Conservation (phyloP, 1,140 invertebrate species). For the Ceratina australensis region DNA sequence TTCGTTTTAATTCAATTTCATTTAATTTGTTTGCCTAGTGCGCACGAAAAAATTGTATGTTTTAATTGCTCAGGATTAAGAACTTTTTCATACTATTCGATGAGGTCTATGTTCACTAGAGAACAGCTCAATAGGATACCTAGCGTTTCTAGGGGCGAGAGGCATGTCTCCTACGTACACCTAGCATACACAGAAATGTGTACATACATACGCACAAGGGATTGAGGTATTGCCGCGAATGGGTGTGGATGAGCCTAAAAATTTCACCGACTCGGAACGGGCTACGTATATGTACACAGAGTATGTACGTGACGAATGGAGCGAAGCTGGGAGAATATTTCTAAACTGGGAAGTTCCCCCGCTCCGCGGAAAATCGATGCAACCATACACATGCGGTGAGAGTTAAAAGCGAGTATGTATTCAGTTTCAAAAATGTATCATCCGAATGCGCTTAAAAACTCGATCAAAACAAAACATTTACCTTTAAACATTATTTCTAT, state of each 20-base stretch:
- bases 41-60: too few relatives aligned
- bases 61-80: too few relatives aligned
- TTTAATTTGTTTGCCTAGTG: too few relatives aligned
- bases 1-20: too few relatives aligned
- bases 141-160: background rate
- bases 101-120: background rate
- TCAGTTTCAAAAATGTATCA: too few relatives aligned
- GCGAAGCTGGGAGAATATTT: background rate
- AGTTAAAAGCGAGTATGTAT: too few relatives aligned
- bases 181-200: background rate
- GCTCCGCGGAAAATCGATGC: background rate
- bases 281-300: background rate
- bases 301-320: background rate
- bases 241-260: background rate
- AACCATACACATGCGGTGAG: background rate
- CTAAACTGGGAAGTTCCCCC: background rate
- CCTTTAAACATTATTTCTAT: too few relatives aligned
- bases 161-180: slow-evolving; percentile 11
- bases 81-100: too few relatives aligned
- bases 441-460: too few relatives aligned
- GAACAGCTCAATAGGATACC: background rate
- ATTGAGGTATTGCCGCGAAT: background rate
- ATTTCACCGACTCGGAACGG: background rate
- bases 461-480: too few relatives aligned
- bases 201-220: background rate